Conservation (phyloP, 1,140 invertebrate species). For the Melipona quadrifasciata region DNA sequence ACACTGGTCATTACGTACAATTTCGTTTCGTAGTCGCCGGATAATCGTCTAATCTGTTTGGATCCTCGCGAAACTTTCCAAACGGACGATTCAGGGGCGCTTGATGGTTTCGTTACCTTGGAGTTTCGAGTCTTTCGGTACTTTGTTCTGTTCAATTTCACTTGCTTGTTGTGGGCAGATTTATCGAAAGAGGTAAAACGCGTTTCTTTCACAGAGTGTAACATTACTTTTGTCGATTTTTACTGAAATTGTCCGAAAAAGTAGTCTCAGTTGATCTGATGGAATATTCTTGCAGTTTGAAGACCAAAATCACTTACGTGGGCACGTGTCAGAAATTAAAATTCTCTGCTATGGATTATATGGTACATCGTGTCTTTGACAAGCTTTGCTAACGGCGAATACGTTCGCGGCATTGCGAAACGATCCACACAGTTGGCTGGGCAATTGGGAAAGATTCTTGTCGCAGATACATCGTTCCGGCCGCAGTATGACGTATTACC, state of each 20-base stretch:
- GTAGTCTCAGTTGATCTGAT: too few species aligned
- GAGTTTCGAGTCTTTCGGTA: not conserved
- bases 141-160: not conserved
- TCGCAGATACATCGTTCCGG: slow-evolving; percentile 33
- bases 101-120: not conserved
- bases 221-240: not conserved
- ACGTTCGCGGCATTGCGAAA: slow-evolving; percentile 1
- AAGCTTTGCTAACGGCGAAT: not conserved
- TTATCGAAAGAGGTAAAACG: not conserved
- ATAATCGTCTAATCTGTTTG: slow-evolving; percentile 25
- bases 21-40: slow-evolving; percentile 35
- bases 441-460: not conserved
- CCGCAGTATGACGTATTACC: slow-evolving; percentile 25
- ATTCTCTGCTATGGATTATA: too few species aligned
- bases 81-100: not conserved
- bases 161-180: not conserved
- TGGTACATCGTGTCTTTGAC: not conserved
- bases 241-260: too few species aligned
- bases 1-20: slow-evolving; percentile 53
- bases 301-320: too few species aligned
- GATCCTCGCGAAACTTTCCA: not conserved
- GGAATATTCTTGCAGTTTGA: too few species aligned
- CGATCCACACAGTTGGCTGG: not conserved
- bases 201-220: not conserved
- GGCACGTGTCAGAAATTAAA: too few species aligned